Evolutionary conservation across 2,113 vertebrate species (phyloP).

Genomic region (Clarias gariepinus): DNA sequence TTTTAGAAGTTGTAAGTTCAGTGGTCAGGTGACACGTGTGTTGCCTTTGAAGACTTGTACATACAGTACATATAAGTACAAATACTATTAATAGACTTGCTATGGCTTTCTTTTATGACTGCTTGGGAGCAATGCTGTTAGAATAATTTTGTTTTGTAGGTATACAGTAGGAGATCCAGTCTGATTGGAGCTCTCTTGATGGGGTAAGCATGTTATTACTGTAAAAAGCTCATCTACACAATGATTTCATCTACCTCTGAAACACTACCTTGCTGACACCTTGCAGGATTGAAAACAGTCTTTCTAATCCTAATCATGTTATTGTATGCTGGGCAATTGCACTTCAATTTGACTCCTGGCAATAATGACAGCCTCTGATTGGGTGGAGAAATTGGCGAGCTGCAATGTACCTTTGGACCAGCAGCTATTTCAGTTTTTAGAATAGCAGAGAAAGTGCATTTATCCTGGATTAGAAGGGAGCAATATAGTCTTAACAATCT

Average conservation of each 20-base stretch:
- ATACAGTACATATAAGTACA: no score
- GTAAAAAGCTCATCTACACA: conserved; percentile 36
- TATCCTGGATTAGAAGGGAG: conserved; percentile 7
- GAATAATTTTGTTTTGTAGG: background rate
- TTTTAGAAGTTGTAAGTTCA: no score
- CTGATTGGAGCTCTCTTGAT: conserved; percentile 21
- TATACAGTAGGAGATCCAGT: background rate
- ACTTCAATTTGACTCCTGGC: conserved; percentile 56
- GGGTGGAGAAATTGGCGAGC: conserved; percentile 54
- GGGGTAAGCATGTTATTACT: conserved; percentile 12
- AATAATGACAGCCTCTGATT: conserved; percentile 49
- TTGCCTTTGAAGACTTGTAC: no score
- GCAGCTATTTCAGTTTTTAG: conserved; percentile 32
- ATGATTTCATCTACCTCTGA: conserved; percentile 51
- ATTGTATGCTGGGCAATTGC: conserved; percentile 55
- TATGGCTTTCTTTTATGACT: background rate
- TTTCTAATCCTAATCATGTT: conserved; percentile 63
- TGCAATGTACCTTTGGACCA: conserved; percentile 31
- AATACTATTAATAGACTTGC: background rate
- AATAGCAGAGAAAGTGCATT: conserved; percentile 5
- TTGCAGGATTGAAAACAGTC: conserved; percentile 54
- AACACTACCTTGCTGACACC: conserved; percentile 33
- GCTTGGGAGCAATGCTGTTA: background rate
- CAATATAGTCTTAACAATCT: conserved; percentile 11
- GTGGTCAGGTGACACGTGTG: no score